Conservation (phyloP, 2,888 invertebrate species). For the Noctua janthina region DNA sequence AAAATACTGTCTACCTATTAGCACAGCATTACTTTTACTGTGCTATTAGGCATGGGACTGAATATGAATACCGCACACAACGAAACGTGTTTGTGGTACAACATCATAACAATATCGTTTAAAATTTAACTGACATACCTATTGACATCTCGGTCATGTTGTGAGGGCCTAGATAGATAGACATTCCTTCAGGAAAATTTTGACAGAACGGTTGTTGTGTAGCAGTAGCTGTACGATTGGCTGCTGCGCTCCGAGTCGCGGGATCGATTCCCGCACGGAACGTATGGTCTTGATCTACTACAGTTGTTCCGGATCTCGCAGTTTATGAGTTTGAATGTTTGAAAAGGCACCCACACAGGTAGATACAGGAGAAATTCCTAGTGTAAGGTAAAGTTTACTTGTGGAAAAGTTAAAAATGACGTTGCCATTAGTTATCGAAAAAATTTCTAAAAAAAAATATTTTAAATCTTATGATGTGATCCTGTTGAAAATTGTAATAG, state of each 20-base stretch:
- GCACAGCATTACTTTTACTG: neutral
- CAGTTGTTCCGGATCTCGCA: neutral
- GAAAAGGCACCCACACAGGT: neutral
- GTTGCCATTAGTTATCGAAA: neutral
- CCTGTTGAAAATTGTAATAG: neutral
- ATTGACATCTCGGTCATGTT: neutral
- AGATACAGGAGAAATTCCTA: neutral
- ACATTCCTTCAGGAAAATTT: neutral
- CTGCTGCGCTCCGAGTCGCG: neutral
- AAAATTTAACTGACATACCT: neutral
- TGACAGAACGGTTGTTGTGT: neutral
- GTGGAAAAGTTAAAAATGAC: neutral
- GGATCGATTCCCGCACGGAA: neutral
- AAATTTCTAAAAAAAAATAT: too few relatives aligned
- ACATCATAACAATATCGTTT: neutral
- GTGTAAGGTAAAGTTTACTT: neutral
- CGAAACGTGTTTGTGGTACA: neutral
- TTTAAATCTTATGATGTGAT: neutral
- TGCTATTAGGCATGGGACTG: neutral
- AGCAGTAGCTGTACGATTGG: neutral
- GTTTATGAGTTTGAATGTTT: neutral
- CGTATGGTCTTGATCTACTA: neutral
- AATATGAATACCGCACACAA: neutral
- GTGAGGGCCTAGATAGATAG: neutral
- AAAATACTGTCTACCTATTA: neutral